Conservation (phyloP, 2,888 invertebrate species). For the Slavum lentiscoides region DNA sequence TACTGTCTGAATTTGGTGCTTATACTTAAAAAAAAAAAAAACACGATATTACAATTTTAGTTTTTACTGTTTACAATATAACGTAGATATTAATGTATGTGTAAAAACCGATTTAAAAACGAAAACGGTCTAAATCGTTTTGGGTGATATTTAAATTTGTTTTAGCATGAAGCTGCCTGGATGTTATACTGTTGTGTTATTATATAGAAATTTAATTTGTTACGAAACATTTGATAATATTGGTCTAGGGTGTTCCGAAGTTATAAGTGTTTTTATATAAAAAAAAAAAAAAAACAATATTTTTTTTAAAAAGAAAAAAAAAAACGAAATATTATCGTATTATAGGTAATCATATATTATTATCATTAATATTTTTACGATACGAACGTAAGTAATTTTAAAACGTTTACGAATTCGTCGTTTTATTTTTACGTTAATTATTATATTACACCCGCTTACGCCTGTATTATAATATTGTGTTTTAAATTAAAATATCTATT, state of each 20-base stretch:
- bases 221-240: conserved; percentile 37
- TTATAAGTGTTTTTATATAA: conserved; percentile 13
- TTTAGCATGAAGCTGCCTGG: conserved; percentile 36
- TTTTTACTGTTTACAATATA: conserved; percentile 9
- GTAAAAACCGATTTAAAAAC: neutral
- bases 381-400: conserved; percentile 6
- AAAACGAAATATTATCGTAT: conserved; percentile 12
- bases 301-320: conserved; percentile 33
- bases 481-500: neutral
- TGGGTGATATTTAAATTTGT: conserved; percentile 43
- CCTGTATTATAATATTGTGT: neutral
- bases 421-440: neutral
- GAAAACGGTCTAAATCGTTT: conserved; percentile 10
- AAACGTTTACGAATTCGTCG: conserved; percentile 1
- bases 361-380: conserved; percentile 22
- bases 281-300: conserved; percentile 13
- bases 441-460: neutral
- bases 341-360: neutral
- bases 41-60: conserved; percentile 13
- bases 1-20: conserved; percentile 51
- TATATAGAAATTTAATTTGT: conserved; percentile 51
- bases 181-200: conserved; percentile 45
- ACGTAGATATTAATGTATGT: neutral
- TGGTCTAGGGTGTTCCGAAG: conserved; percentile 34
- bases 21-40: conserved; percentile 37